phyloP scores from a whole-genome alignment of 2,888 invertebrate species.

The Dryadula phaetusa region DNA sequence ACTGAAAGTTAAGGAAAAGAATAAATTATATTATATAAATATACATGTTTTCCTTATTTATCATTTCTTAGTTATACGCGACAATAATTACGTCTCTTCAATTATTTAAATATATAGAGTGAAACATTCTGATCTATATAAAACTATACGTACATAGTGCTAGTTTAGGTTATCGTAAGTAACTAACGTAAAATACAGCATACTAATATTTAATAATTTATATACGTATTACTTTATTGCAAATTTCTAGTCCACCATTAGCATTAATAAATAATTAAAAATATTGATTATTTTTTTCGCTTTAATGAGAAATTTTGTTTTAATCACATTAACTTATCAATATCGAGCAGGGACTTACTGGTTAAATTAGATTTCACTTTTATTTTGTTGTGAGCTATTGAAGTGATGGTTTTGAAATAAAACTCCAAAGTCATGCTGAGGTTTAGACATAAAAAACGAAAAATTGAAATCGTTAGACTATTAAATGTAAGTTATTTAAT shows the following conservation, averaged over 20 bases:
- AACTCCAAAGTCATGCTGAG: slow-evolving; percentile 55
- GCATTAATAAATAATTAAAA: neutral
- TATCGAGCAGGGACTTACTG: neutral
- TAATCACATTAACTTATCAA: slow-evolving; percentile 23
- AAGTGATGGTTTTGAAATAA: neutral
- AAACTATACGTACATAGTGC: neutral
- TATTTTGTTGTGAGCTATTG: neutral
- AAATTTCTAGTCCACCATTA: neutral
- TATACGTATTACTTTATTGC: neutral
- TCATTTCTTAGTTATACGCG: neutral
- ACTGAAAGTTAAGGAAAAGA: neutral
- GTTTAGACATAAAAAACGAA: slow-evolving; percentile 61
- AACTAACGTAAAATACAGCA: slow-evolving; percentile 9
- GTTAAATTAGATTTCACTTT: neutral
- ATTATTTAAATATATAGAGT: neutral
- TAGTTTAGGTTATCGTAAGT: neutral
- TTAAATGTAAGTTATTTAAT: slow-evolving; percentile 58
- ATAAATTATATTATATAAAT: neutral
- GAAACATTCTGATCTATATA: neutral
- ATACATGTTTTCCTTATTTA: slow-evolving; percentile 4
- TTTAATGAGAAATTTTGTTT: slow-evolving; percentile 19
- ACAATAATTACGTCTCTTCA: neutral
- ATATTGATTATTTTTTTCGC: neutral
- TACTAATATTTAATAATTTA: neutral
- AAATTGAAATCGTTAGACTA: slow-evolving; percentile 58